Evolutionary conservation across 2,797 vertebrate genomes (phyloP), one percentile per base, ranked within the genome.

Genomic region (Sebastes matsubarae): DNA sequence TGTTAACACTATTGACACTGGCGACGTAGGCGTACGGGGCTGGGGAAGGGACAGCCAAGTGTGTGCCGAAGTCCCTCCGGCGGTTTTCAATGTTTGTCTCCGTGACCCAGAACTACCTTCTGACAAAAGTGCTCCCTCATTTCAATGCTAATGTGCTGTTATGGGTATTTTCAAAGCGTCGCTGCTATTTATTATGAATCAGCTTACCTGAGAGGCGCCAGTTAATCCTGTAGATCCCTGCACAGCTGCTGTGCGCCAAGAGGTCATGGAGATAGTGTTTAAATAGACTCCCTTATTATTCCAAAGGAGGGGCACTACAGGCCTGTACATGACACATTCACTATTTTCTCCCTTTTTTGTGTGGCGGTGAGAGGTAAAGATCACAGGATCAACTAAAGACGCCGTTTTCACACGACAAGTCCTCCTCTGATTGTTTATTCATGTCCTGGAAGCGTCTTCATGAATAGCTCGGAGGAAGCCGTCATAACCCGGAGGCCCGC

Each of bases 81-180:
- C 88, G 1, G 80, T 30, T 50, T 81, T 81, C 70, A 66, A 2
- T 74, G 59, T 83, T 87, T 90, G 92, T 84, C 80, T 91, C 82
- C 1, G 68, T 91, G 91, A 94, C 93, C 91, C 87, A 73, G 74
- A 86, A 86, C 84, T 80, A 63, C 80, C 84, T 58, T 10, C 79
- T 80, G 83, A 92, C 93, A 91, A 80, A 82, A 86, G 50, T 50
- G 79, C 77, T 64, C 22, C 85, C 88, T 94, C 89, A 91, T 93
- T 94, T 94, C 92, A 91, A 93, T 93, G 88, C 92, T 94, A 94
- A 94, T 94, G 86, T 74, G 75, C 73, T 42, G 79, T 91, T 88
- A 82, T 79, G 87, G 88, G 73, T 87, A 46, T 92, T 93, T 93
- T 87, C 82, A 82, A 87, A 92, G 88, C 64, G 2, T 75, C 8